Evolutionary conservation across 37 sponge, comb jelly and placozoan genomes (phyloP).

Genomic region (Corticium candelabrum): DNA sequence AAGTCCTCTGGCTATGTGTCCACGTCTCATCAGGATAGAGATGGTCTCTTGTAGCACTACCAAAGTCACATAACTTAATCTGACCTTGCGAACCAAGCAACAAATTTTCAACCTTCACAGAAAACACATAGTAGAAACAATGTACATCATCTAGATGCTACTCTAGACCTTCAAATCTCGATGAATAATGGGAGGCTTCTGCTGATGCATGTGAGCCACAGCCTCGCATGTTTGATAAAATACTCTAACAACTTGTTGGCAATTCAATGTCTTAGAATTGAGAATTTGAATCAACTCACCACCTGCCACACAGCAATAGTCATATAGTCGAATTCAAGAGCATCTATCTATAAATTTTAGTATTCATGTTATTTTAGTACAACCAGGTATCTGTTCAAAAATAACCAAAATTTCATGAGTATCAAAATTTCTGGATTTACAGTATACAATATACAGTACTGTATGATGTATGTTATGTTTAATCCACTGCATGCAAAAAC

Average conservation of each 20-base stretch:
- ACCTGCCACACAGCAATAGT: background rate
- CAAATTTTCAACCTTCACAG: constrained; percentile 75
- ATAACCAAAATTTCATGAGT: too few species aligned
- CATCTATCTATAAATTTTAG: too few species aligned
- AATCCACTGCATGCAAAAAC: too few species aligned
- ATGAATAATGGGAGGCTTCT: constrained; percentile 79
- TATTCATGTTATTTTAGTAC: too few species aligned
- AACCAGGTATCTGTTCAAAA: too few species aligned
- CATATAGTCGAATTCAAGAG: too few species aligned
- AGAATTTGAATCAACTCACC: constrained; percentile 5
- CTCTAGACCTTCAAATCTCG: constrained; percentile 79
- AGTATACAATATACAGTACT: too few species aligned
- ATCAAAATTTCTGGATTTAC: too few species aligned
- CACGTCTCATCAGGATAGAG: constrained; percentile 64
- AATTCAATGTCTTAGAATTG: constrained; percentile 1
- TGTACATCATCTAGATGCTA: constrained; percentile 5
- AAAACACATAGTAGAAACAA: background rate
- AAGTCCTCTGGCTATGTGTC: constrained; percentile 64
- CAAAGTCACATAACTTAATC: constrained; percentile 95
- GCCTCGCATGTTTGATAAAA: constrained; percentile 80
- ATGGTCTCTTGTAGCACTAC: constrained; percentile 75
- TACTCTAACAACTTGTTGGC: constrained; percentile 61
- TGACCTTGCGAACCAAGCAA: constrained; percentile 42
- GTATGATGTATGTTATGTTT: too few species aligned
- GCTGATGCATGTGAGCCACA: constrained; percentile 76